These are phyloP conservation scores for Ferdinandea cuprea DNA, from an alignment of 2,888 invertebrate genomes.

Conservation along the genomic window DNA sequence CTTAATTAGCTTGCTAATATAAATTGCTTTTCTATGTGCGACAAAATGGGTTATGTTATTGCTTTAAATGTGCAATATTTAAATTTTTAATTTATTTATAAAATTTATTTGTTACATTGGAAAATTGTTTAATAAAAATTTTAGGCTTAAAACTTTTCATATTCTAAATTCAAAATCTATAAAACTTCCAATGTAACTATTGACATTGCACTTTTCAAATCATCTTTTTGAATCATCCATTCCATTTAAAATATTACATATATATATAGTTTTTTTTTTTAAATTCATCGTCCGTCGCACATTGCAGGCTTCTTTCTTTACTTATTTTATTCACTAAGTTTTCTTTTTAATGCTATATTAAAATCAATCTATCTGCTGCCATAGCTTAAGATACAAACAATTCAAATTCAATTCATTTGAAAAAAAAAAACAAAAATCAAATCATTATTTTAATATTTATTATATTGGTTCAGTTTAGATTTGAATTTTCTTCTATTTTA, in stretches of 20 bases:
- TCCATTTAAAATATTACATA: too few species aligned
- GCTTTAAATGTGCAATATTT: conserved; percentile 57
- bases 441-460: conserved; percentile 70
- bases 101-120: conserved; percentile 28
- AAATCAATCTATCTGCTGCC: conserved; percentile 63
- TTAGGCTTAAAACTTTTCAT: not conserved
- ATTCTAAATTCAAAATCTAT: not conserved
- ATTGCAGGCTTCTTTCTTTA: conserved; percentile 46
- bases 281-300: conserved; percentile 71
- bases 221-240: conserved; percentile 47
- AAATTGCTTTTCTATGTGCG: conserved; percentile 62
- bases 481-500: conserved; percentile 44
- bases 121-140: conserved; percentile 9
- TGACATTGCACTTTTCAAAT: conserved; percentile 23
- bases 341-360: conserved; percentile 14
- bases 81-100: not conserved
- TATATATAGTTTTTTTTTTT: not conserved
- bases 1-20: conserved; percentile 33
- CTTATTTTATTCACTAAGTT: not conserved
- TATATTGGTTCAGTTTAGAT: conserved; percentile 70
- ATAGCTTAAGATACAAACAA: conserved; percentile 68
- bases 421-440: too few species aligned
- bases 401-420: conserved; percentile 38
- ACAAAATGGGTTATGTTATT: conserved; percentile 49
- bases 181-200: conserved; percentile 35